These are phyloP conservation scores for Tetramorium bicarinatum DNA, from an alignment of 2,888 invertebrate genomes.

Conservation along the genomic window DNA sequence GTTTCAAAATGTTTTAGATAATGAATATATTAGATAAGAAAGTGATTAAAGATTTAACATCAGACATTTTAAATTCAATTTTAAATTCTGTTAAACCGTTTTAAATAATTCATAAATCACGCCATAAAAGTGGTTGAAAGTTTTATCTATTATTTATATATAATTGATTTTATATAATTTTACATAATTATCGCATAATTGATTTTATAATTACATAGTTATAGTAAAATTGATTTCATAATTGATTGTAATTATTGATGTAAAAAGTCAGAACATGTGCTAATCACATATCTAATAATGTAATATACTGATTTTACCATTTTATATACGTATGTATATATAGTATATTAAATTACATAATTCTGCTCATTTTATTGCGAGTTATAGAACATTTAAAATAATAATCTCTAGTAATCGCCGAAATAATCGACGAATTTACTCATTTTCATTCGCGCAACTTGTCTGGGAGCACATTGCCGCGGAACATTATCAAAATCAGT, in stretches of 20 bases:
- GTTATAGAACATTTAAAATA: not conserved
- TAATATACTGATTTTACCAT: not conserved
- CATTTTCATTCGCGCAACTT: slow-evolving; percentile 16
- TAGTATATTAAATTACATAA: not conserved
- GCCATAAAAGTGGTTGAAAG: too few species aligned
- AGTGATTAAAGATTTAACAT: not conserved
- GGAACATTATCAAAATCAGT: slow-evolving; percentile 35
- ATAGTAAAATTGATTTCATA: too few species aligned
- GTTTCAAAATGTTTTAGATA: not conserved
- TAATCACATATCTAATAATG: not conserved
- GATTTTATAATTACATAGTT: too few species aligned
- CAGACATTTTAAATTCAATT: not conserved
- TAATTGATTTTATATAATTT: too few species aligned
- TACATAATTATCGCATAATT: too few species aligned
- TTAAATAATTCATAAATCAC: not conserved
- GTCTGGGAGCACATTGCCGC: not conserved
- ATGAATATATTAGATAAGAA: not conserved
- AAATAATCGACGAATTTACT: slow-evolving; percentile 5
- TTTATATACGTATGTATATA: not conserved
- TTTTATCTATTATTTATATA: too few species aligned
- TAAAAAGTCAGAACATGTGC: not conserved
- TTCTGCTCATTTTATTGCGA: not conserved
- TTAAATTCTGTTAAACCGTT: not conserved
- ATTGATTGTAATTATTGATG: not conserved
- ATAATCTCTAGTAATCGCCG: not conserved